Evolutionary conservation across 1,140 invertebrate genomes (phyloP).

Genomic region (Myzus persicae): DNA sequence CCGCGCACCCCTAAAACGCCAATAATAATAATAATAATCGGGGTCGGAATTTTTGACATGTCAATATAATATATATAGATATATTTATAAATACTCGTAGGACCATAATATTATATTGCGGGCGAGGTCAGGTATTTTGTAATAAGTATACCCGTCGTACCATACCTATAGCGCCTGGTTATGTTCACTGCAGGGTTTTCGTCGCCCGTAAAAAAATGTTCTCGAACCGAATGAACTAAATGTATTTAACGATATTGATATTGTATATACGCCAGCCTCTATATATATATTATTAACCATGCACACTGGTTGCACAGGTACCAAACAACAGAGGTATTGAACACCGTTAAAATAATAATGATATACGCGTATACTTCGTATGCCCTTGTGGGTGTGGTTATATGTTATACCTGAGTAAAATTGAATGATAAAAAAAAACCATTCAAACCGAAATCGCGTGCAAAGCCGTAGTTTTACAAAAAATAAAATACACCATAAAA

Average conservation of each 20-base stretch:
- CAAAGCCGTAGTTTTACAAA: background rate
- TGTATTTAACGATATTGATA: background rate
- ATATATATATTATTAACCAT: background rate
- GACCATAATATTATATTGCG: background rate
- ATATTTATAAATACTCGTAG: background rate
- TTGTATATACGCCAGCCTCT: too few relatives aligned
- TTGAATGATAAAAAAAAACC: background rate
- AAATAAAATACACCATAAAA: too few relatives aligned
- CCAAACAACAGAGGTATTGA: background rate
- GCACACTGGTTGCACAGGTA: background rate
- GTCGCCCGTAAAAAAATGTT: background rate
- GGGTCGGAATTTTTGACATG: background rate
- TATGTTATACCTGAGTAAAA: background rate
- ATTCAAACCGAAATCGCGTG: background rate
- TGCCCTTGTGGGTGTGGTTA: background rate
- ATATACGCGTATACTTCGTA: background rate
- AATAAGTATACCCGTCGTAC: background rate
- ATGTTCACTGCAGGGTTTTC: background rate
- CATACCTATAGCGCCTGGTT: background rate
- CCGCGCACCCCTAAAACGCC: background rate
- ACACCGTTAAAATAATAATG: background rate
- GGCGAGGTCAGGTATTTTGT: background rate
- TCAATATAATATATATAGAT: background rate
- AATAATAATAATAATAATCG: constrained; percentile 27
- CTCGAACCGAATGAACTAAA: background rate